These are phyloP conservation scores for Tychaedon coryphoeus DNA, from an alignment of 2,113 vertebrate species.

Conservation along the genomic window DNA sequence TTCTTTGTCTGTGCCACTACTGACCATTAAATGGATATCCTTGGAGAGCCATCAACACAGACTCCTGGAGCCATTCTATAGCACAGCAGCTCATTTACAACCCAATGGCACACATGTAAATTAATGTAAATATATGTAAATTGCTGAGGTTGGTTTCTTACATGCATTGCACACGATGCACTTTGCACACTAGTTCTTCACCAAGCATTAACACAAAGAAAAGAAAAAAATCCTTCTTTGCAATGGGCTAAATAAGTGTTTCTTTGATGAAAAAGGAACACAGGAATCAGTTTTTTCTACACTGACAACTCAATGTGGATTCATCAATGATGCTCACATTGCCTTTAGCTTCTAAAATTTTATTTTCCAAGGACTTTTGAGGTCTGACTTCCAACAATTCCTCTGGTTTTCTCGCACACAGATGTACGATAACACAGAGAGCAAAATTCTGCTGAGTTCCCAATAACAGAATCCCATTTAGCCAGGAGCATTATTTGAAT, in stretches of 20 bases:
- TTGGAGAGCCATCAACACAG: not conserved
- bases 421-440: not conserved
- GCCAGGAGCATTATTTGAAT: not conserved
- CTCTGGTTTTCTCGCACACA: not conserved
- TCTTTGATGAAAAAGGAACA: not conserved
- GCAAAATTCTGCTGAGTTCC: not conserved
- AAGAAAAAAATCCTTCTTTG: not conserved
- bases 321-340: not conserved
- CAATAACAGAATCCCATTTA: not conserved
- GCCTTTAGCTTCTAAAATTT: not conserved
- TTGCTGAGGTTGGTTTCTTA: not conserved
- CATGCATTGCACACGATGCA: not conserved
- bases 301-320: not conserved
- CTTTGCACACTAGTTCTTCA: not conserved
- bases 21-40: not conserved
- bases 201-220: not conserved
- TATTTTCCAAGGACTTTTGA: not conserved
- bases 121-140: not conserved
- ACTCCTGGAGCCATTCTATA: not conserved
- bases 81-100: not conserved
- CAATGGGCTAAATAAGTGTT: not conserved
- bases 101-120: not conserved
- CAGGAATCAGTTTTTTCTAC: not conserved
- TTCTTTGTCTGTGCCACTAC: not conserved
- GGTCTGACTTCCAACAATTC: not conserved